Evolutionary conservation across 1,140 invertebrate species (phyloP).

Genomic region (Zaprionus capensis): DNA sequence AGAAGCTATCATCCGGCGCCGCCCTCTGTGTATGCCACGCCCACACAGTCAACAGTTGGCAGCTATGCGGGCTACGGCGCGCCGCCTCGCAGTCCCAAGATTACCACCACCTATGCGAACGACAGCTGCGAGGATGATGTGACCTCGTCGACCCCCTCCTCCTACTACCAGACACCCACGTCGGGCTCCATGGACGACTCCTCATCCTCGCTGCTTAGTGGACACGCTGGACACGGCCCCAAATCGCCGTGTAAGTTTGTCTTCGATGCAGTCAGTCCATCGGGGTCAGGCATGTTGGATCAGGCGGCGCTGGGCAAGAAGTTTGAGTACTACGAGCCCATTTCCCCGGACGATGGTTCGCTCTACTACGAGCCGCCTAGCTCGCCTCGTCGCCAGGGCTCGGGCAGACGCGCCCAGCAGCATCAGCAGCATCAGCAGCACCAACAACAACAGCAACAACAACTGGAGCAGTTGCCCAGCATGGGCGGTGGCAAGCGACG

Average conservation of each 20-base stretch:
- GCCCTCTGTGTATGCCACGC: conserved; percentile 49
- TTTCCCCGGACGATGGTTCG: conserved; percentile 77
- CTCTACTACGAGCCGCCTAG: conserved; percentile 68
- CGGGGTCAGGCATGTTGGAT: conserved; percentile 36
- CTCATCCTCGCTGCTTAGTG: conserved; percentile 59
- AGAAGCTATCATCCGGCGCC: conserved; percentile 55
- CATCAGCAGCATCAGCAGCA: conserved; percentile 19
- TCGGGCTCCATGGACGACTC: conserved; percentile 76
- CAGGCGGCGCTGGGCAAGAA: conserved; percentile 54
- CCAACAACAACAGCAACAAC: conserved; percentile 2
- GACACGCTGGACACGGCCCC: conserved; percentile 46
- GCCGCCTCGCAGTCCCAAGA: conserved; percentile 77
- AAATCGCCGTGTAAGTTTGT: conserved; percentile 79
- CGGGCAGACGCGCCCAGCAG: conserved; percentile 35
- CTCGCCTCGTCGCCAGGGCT: conserved; percentile 67
- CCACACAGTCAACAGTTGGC: conserved; percentile 20
- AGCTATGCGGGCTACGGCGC: conserved; percentile 35
- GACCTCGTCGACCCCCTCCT: conserved; percentile 71
- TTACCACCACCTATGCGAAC: conserved; percentile 79
- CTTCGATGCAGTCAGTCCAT: conserved; percentile 79
- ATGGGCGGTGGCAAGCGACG: conserved; percentile 55
- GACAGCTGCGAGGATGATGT: conserved; percentile 79
- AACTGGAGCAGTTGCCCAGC: conserved; percentile 52
- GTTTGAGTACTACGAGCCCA: conserved; percentile 82
- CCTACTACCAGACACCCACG: conserved; percentile 77